phyloP scores from a whole-genome alignment of 1,140 invertebrate species.

The Fopius arisanus region DNA sequence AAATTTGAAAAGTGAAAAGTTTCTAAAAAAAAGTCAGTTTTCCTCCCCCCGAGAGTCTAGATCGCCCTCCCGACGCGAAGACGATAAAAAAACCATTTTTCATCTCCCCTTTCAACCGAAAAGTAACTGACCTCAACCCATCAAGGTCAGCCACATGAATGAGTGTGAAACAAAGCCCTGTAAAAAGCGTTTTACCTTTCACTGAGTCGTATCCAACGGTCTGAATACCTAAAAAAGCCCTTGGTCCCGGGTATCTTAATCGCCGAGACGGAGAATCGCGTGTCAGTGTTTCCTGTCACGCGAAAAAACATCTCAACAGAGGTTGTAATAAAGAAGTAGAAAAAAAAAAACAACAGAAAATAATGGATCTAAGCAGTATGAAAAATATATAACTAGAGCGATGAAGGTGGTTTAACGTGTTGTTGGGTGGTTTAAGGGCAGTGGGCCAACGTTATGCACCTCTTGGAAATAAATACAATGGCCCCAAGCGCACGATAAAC shows the following conservation, averaged over 20 bases:
- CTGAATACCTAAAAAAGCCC: too few relatives aligned
- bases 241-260: constrained; percentile 37
- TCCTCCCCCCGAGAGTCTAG: too few relatives aligned
- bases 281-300: constrained; percentile 56
- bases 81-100: too few relatives aligned
- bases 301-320: constrained; percentile 32
- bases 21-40: too few relatives aligned
- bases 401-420: background rate
- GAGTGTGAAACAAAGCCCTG: too few relatives aligned
- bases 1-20: too few relatives aligned
- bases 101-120: too few relatives aligned
- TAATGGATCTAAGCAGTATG: background rate
- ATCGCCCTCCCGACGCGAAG: too few relatives aligned
- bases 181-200: too few relatives aligned
- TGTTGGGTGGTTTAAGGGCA: constrained; percentile 29
- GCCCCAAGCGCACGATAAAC: constrained; percentile 27
- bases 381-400: background rate
- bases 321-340: background rate
- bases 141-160: too few relatives aligned
- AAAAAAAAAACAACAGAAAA: background rate
- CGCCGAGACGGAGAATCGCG: constrained; percentile 49
- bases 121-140: too few relatives aligned
- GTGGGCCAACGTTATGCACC: constrained; percentile 26
- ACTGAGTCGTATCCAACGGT: too few relatives aligned
- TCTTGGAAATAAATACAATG: constrained; percentile 8